These are phyloP conservation scores for Caenorhabditis inopinata DNA, from an alignment of 1,140 invertebrate genomes.

Conservation along the genomic window DNA sequence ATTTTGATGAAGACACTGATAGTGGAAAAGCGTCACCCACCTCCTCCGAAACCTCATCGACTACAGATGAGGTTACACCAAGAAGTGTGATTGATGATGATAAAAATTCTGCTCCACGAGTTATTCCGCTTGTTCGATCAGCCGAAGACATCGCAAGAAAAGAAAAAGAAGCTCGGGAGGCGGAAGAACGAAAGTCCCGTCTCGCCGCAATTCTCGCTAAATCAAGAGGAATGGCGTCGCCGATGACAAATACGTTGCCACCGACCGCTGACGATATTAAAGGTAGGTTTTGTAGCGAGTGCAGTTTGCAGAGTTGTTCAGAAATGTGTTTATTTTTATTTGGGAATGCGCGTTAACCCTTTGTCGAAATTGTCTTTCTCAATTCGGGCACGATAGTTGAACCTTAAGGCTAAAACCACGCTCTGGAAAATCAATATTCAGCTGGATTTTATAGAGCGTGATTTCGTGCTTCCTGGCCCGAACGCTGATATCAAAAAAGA, in stretches of 20 bases:
- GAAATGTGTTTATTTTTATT: background rate
- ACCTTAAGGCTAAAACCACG: no score
- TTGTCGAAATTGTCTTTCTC: background rate
- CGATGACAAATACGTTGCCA: constrained; percentile 10
- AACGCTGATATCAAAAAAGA: no score
- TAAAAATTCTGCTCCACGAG: background rate
- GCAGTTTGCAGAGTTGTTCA: background rate
- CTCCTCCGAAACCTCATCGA: background rate
- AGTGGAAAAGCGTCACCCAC: constrained; percentile 14
- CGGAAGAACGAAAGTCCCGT: background rate
- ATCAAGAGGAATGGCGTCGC: constrained; percentile 14
- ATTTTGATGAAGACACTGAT: background rate
- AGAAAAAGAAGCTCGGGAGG: background rate
- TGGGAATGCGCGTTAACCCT: constrained; percentile 18
- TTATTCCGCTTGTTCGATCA: background rate
- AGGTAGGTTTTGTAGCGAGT: background rate
- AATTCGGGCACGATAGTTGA: background rate
- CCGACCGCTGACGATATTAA: background rate
- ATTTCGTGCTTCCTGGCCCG: no score
- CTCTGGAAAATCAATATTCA: no score
- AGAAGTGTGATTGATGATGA: background rate
- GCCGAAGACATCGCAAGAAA: constrained; percentile 15
- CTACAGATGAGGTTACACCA: constrained; percentile 1
- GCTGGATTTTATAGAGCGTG: no score
- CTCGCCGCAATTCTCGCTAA: constrained; percentile 8